Conservation (phyloP, 1,140 invertebrate genomes). For the Neodiprion virginianus region DNA sequence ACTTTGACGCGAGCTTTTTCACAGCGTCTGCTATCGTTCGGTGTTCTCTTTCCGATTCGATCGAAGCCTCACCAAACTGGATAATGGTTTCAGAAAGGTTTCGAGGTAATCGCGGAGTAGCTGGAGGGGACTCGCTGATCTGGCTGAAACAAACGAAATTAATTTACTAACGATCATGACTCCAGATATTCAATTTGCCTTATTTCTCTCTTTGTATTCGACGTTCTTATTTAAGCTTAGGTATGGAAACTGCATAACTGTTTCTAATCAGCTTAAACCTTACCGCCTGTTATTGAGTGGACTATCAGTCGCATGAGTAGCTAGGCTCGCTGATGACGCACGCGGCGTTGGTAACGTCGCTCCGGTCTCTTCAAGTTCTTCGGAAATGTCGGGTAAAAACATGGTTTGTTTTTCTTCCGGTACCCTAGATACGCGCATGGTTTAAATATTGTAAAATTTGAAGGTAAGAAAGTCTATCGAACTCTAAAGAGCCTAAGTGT, state of each 20-base stretch:
- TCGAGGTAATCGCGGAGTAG: conserved; percentile 45
- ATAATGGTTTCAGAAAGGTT: conserved; percentile 53
- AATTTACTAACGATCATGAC: conserved; percentile 40
- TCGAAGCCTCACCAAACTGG: conserved; percentile 39
- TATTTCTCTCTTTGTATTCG: too few species aligned
- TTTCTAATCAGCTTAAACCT: conserved; percentile 13
- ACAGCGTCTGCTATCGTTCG: conserved; percentile 38
- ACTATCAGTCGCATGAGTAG: conserved; percentile 42
- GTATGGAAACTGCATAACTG: background rate
- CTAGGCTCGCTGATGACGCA: conserved; percentile 47
- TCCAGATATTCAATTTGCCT: conserved; percentile 6
- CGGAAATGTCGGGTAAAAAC: conserved; percentile 67
- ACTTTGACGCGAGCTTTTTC: conserved; percentile 43
- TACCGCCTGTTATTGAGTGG: conserved; percentile 49
- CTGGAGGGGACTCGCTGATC: conserved; percentile 50
- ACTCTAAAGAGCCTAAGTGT: too few species aligned
- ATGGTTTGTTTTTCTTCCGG: conserved; percentile 69
- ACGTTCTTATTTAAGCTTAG: too few species aligned
- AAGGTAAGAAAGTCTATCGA: background rate
- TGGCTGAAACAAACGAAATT: conserved; percentile 59
- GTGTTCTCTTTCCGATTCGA: conserved; percentile 33
- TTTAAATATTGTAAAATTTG: conserved; percentile 4
- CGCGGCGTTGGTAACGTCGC: conserved; percentile 39
- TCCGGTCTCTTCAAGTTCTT: conserved; percentile 62
- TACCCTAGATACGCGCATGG: conserved; percentile 55